These are phyloP conservation scores for Casuarius casuarius DNA, from an alignment of 2,113 vertebrate genomes.

Conservation along the genomic window DNA sequence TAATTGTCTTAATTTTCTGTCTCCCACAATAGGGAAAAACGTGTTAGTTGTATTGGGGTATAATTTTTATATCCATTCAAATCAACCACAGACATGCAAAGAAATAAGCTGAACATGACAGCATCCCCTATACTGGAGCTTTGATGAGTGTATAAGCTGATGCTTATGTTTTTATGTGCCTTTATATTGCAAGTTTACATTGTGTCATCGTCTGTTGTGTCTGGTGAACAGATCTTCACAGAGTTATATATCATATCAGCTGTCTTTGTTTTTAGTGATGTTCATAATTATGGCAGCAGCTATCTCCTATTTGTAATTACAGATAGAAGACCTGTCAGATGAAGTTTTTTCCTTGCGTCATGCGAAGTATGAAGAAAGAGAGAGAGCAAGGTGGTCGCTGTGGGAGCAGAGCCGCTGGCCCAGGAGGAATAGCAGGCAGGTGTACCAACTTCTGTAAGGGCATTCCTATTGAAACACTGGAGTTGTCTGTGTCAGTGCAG, in stretches of 20 bases:
- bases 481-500: not conserved
- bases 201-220: not conserved
- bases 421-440: conserved; percentile 80
- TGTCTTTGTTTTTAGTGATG: not conserved
- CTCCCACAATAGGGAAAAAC: not conserved
- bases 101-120: not conserved
- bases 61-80: not conserved
- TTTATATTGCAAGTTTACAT: not conserved
- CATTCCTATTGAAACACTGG: not conserved
- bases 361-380: conserved; percentile 75
- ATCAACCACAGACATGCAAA: not conserved
- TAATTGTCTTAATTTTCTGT: conserved; percentile 3
- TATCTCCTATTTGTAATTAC: conserved; percentile 18
- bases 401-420: conserved; percentile 85
- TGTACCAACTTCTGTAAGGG: conserved; percentile 11
- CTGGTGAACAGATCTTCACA: not conserved
- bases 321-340: conserved; percentile 84
- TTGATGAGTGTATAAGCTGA: not conserved
- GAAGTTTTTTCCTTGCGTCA: conserved; percentile 77
- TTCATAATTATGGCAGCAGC: conserved; percentile 1
- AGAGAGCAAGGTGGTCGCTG: conserved; percentile 79
- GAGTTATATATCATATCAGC: accelerated
- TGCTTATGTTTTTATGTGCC: accelerated
- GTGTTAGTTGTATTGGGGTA: not conserved
- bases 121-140: not conserved